These are phyloP conservation scores for Hippocampus kuda DNA, from an alignment of 2,797 vertebrate species.

Conservation along the genomic window DNA sequence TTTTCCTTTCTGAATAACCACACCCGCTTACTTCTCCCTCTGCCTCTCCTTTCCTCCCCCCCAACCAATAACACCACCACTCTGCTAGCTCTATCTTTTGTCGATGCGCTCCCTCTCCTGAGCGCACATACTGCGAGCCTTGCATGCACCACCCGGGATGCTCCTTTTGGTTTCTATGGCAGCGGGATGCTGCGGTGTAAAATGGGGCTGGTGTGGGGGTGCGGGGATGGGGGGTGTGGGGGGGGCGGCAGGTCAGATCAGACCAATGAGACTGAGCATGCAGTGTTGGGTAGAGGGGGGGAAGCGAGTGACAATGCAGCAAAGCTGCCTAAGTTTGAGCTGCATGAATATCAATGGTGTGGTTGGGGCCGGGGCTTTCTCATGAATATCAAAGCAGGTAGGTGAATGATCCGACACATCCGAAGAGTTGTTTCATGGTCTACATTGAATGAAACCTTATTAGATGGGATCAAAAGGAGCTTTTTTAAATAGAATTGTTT, in stretches of 20 bases:
- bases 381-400: conserved; percentile 67
- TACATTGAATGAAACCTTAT: conserved; percentile 5
- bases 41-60: conserved; percentile 5
- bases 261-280: conserved; percentile 1
- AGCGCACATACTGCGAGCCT: conserved; percentile 37
- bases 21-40: conserved; percentile 15
- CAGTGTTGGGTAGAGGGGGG: background rate
- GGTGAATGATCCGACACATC: conserved; percentile 44
- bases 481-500: background rate
- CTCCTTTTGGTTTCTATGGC: conserved; percentile 64
- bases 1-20: conserved; percentile 30
- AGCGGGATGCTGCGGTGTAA: conserved; percentile 63
- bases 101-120: conserved; percentile 57
- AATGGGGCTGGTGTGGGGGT: conserved; percentile 29
- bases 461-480: conserved; percentile 44
- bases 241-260: background rate
- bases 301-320: conserved; percentile 41
- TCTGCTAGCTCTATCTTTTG: conserved; percentile 23
- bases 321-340: conserved; percentile 54
- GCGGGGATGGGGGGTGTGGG: background rate
- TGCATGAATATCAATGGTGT: conserved; percentile 56
- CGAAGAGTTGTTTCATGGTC: conserved; percentile 44
- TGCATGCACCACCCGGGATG: conserved; percentile 63
- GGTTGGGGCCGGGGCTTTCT: conserved; percentile 19
- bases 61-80: conserved; percentile 6